Evolutionary conservation across 1,140 invertebrate species (phyloP), one percentile per base, ranked within the genome.

Genomic region (Chelonus insularis): DNA sequence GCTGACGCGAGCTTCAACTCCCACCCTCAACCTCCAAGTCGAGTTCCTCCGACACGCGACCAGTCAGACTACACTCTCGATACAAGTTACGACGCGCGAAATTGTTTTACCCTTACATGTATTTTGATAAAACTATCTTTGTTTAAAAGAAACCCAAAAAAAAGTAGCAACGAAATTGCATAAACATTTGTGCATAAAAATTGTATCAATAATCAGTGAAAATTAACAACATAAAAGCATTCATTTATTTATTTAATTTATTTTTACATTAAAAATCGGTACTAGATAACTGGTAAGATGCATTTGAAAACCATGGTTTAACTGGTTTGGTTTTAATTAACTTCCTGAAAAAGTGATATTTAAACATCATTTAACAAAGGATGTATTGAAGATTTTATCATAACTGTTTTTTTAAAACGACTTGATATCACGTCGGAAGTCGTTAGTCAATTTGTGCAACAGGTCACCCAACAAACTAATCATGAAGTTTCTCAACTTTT

Each of bases 371-470:
- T n/a, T n/a, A n/a, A n/a, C n/a, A n/a, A 34, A 34, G 32, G 6
- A 34, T 34, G 32, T 34, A 34, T 34, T 34, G 32, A 34, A 39
- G 4, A 39, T n/a, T n/a, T n/a, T n/a, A n/a, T n/a, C n/a, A n/a
- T n/a, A n/a, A n/a, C n/a, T n/a, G n/a, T n/a, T n/a, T 39, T 39
- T n/a, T 39, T 39, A 39, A 4, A 39, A 4, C 11, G 4, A 39
- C 11, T 39, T n/a, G 37, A 1, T 39, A 12, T 14, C 5, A n/a
- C n/a, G n/a, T n/a, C n/a, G 11, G 8, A 39, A 39, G 2, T n/a
- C 37, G 11, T 39, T 39, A 39, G 37, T 39, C 37, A 39, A 39
- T 14, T 39, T 39, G 37, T 39, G 37, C 37, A 39, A 39, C 37
- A 39, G 37, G 37, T 39, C 11, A 39, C 37, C n/a, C n/a, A 39